These are phyloP conservation scores for Phataginus tetradactyla DNA, from an alignment of 2,797 vertebrate genomes.

Conservation along the genomic window DNA sequence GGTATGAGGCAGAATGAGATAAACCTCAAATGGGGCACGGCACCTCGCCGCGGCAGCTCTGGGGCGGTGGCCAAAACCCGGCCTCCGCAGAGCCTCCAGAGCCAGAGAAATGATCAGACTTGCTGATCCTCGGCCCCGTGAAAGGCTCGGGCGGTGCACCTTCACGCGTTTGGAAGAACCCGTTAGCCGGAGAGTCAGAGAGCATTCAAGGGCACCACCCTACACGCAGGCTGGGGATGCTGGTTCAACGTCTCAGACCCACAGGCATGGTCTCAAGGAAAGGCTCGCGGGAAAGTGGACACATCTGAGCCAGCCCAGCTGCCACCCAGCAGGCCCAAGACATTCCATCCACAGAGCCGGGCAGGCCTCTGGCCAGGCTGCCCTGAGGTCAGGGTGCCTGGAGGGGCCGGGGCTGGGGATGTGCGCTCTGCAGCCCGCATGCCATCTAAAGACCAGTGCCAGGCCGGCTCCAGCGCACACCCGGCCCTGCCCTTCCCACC, in stretches of 20 bases:
- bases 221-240: accelerated
- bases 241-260: accelerated
- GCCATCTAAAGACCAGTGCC: no score
- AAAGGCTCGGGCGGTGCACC: accelerated
- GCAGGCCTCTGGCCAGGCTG: not conserved
- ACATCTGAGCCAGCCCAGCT: accelerated
- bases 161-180: accelerated
- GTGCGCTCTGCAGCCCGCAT: accelerated
- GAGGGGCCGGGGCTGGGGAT: not conserved
- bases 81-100: accelerated
- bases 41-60: accelerated
- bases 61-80: not conserved
- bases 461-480: accelerated
- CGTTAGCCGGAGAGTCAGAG: accelerated
- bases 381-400: accelerated
- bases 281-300: accelerated
- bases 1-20: not conserved
- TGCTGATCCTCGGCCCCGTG: not conserved
- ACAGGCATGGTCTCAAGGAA: accelerated
- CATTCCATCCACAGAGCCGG: accelerated
- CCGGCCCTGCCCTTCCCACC: not conserved
- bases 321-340: not conserved
- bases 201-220: accelerated
- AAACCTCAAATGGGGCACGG: accelerated
- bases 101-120: not conserved